phyloP scores from a whole-genome alignment of 2,113 vertebrate species.

The Thunnus maccoyii region DNA sequence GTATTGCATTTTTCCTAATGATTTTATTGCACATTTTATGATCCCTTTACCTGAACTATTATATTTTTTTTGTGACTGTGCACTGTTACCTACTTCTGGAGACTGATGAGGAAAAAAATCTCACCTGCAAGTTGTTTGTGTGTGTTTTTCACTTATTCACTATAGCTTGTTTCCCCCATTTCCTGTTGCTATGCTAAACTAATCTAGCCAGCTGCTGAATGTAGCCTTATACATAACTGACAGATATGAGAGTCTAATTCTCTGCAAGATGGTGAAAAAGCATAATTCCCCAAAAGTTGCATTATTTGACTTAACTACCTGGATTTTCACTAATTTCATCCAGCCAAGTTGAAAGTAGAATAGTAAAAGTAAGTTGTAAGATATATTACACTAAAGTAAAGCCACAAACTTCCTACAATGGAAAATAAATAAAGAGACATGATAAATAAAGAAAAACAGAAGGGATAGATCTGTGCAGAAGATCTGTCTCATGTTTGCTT shows the following conservation, averaged over 20 bases:
- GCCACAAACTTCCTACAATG: not conserved
- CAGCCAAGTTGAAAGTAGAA: not conserved
- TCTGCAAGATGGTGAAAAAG: not conserved
- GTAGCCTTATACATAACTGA: too few relatives aligned
- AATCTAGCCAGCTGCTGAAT: not conserved
- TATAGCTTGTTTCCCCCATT: not conserved
- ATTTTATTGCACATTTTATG: too few relatives aligned
- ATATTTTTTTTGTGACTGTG: too few relatives aligned
- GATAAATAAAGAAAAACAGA: slow-evolving; percentile 3
- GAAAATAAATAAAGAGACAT: slow-evolving; percentile 10
- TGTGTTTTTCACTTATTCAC: too few relatives aligned
- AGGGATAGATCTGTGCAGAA: too few relatives aligned
- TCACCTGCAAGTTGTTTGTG: too few relatives aligned
- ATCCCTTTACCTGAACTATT: too few relatives aligned
- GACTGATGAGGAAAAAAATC: too few relatives aligned
- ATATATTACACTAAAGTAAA: not conserved
- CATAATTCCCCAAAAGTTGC: not conserved
- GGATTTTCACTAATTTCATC: not conserved
- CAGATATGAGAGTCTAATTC: not conserved
- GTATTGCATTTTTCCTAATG: too few relatives aligned
- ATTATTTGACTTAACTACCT: not conserved
- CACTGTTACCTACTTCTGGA: too few relatives aligned
- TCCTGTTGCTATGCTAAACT: not conserved
- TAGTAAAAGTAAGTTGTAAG: not conserved
- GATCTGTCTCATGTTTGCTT: slow-evolving; percentile 21